phyloP scores from a whole-genome alignment of 1,140 invertebrate genomes.

The Drosophila oshimai region DNA sequence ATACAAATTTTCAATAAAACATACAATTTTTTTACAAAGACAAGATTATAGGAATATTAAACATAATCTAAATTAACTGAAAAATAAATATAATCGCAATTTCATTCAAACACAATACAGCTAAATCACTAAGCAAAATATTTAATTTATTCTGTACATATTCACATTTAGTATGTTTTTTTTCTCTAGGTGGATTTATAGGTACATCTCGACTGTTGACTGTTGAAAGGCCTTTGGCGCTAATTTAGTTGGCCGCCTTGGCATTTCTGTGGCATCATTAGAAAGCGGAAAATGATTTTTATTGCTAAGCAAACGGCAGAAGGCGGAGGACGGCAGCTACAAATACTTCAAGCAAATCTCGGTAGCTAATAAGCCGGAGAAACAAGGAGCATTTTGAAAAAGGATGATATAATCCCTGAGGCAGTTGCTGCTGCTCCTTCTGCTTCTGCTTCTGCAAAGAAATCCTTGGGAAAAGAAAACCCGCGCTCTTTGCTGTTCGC shows the following conservation, averaged over 20 bases:
- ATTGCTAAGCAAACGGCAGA: slow-evolving; percentile 62
- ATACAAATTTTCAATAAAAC: no score
- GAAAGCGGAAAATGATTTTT: slow-evolving; percentile 71
- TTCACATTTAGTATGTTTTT: no score
- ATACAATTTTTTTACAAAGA: background rate
- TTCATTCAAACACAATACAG: no score
- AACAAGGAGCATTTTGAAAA: slow-evolving; percentile 14
- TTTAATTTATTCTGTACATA: no score
- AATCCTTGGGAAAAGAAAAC: slow-evolving; percentile 4
- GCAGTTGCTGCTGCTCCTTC: slow-evolving; percentile 35
- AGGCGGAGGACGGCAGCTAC: background rate
- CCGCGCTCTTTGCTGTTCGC: slow-evolving; percentile 56
- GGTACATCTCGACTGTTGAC: slow-evolving; percentile 25
- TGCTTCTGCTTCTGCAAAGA: no score
- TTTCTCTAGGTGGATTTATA: no score
- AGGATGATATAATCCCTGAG: slow-evolving; percentile 18
- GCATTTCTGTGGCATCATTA: slow-evolving; percentile 57
- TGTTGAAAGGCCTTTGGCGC: slow-evolving; percentile 38
- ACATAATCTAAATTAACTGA: no score
- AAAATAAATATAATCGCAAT: no score
- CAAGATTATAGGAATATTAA: no score
- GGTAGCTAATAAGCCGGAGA: slow-evolving; percentile 32
- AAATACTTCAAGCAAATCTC: slow-evolving; percentile 59
- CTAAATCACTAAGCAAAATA: no score
- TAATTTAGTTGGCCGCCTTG: slow-evolving; percentile 55